Conservation (phyloP, 2,888 invertebrate species). For the Gnatocerus cornutus region DNA sequence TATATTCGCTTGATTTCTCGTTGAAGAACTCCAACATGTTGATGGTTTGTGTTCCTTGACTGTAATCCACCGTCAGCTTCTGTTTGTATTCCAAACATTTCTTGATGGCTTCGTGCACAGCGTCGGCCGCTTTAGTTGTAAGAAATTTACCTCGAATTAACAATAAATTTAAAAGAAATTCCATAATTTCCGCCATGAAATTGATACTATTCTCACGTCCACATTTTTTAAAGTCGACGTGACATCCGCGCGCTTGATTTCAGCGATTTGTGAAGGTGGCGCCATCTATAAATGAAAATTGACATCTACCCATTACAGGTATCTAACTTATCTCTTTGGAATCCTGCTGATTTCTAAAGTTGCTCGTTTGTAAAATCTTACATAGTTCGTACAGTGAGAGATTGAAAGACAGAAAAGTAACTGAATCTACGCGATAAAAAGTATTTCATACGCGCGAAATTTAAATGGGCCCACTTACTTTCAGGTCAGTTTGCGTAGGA, state of each 20-base stretch:
- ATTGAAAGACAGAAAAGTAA: no score
- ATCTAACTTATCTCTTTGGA: no score
- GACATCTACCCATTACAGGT: no score
- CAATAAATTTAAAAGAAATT: constrained; percentile 48
- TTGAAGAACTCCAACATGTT: constrained; percentile 40
- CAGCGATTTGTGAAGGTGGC: no score
- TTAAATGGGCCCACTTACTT: no score
- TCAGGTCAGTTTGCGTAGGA: no score
- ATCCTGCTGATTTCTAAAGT: no score
- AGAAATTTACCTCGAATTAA: constrained; percentile 39
- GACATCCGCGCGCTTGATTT: constrained; percentile 7
- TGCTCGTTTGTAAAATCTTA: no score
- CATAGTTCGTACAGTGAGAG: no score
- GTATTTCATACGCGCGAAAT: no score
- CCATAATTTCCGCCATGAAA: constrained; percentile 47
- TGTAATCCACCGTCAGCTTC: constrained; percentile 26
- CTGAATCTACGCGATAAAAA: no score
- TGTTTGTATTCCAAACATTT: constrained; percentile 25
- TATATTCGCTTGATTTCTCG: constrained; percentile 19
- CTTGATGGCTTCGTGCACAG: constrained; percentile 32
- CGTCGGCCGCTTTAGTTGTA: constrained; percentile 27
- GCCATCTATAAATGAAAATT: no score
- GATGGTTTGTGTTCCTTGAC: constrained; percentile 9
- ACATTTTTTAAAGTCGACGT: constrained; percentile 16
- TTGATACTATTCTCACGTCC: constrained; percentile 18